These are phyloP conservation scores for Araneus ventricosus DNA, from an alignment of 1,140 invertebrate species.

Conservation along the genomic window DNA sequence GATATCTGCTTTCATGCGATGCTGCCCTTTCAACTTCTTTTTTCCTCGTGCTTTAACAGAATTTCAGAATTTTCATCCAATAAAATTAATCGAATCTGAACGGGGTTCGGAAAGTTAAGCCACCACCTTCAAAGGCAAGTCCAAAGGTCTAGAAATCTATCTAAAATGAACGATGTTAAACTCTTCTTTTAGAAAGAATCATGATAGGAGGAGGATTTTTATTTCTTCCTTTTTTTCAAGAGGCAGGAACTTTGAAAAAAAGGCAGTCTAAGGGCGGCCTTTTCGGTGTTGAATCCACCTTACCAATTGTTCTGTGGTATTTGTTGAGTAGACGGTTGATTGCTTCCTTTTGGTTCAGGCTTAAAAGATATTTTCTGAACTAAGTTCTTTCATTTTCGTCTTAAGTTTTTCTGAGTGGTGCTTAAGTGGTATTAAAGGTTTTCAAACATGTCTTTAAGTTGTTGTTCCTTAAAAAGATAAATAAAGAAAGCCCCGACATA, in stretches of 20 bases:
- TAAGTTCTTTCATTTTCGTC: neutral
- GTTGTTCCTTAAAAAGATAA: neutral
- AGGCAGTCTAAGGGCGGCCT: neutral
- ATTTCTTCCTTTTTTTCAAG: neutral
- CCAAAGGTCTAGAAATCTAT: slow-evolving; percentile 15
- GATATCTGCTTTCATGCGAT: neutral
- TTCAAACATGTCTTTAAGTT: neutral
- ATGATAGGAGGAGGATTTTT: slow-evolving; percentile 1
- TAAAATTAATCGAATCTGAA: slow-evolving; percentile 30
- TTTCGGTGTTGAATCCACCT: neutral
- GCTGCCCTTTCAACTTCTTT: neutral
- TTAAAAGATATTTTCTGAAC: slow-evolving; percentile 34
- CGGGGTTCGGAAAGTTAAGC: neutral
- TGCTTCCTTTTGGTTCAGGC: slow-evolving; percentile 16
- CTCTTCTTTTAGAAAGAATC: neutral
- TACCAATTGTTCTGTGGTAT: slow-evolving; percentile 45
- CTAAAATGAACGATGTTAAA: slow-evolving; percentile 49
- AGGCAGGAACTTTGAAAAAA: slow-evolving; percentile 9
- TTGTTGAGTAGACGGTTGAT: slow-evolving; percentile 36
- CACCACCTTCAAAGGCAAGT: neutral
- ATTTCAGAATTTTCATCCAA: slow-evolving; percentile 20
- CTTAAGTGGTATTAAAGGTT: slow-evolving; percentile 34
- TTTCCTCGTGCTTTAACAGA: neutral
- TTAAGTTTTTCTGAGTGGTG: slow-evolving; percentile 4
- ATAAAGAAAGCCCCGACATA: neutral